Evolutionary conservation across 2,113 vertebrate genomes (phyloP), one percentile per base, ranked within the genome.

Genomic region (Sinocyclocheilus grahami): DNA sequence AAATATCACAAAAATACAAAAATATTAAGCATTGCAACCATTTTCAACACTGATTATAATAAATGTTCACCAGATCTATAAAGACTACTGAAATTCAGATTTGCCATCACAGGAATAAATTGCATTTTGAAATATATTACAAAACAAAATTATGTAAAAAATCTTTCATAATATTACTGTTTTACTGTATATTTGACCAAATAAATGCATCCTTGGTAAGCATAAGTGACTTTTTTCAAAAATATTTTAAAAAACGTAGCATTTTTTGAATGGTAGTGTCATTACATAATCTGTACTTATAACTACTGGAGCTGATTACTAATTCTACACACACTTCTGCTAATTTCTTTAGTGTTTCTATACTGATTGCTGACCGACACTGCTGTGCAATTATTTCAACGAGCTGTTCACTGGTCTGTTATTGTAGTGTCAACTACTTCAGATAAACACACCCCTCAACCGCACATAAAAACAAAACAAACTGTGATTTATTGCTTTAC

Each of bases 371-470:
- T 27, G 42, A 48, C 72, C 2, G 12, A 76, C 42, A 76, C 74
- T 27, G 72, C 22, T 48, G 2, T 76, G 74, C 74, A 76, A 76
- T 76, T 76, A 76, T 76, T 76, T 76, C n/a, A 14, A 27, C 24
- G 3, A 51, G 74, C 51, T 76, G 48, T 48, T 14, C 5, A 0
- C 16, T 22, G 18, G 30, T 60, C 27, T 60, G 46, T 37, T 22
- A 37, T 78, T 58, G 20, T 60, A 13, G 18, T 37, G 30, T 78
- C 30, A 78, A 78, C 77, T 79, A 13, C 55, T 60, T 79, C 18
- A 79, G 30, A 79, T 13, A 60, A 79, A 60, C 77, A 55, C 16
- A 55, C 18, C 53, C 27, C 18, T 13, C 30, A 22, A 22, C 3
- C 5, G 13, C 77, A 37, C 77, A 53, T 14, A 60, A 39, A 79